These are phyloP conservation scores for Campaea margaritaria DNA, from an alignment of 2,888 invertebrate genomes.

Conservation along the genomic window DNA sequence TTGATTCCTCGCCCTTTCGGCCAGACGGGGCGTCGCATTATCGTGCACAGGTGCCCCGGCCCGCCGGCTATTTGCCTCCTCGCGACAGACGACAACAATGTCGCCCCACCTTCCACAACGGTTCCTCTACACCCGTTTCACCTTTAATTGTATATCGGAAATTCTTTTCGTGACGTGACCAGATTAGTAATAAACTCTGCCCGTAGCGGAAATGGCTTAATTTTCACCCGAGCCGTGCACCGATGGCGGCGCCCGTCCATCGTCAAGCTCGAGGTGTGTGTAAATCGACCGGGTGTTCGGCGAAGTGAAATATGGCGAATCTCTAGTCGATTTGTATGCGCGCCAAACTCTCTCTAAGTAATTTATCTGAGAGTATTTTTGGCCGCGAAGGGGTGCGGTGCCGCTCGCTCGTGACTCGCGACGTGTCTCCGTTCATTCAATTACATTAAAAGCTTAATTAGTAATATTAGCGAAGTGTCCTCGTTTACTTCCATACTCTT, in stretches of 20 bases:
- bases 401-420: slow-evolving; percentile 64
- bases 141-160: slow-evolving; percentile 79
- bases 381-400: slow-evolving; percentile 67
- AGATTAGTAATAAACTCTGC: slow-evolving; percentile 74
- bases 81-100: slow-evolving; percentile 71
- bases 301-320: slow-evolving; percentile 77
- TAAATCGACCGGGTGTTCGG: slow-evolving; percentile 72
- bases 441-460: slow-evolving; percentile 85
- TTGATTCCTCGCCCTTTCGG: slow-evolving; percentile 83
- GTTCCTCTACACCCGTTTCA: slow-evolving; percentile 69
- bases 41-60: slow-evolving; percentile 79
- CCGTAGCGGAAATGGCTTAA: slow-evolving; percentile 75
- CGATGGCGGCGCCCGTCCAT: slow-evolving; percentile 57
- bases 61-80: slow-evolving; percentile 74
- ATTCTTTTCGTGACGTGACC: slow-evolving; percentile 76
- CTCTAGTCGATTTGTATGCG: slow-evolving; percentile 78
- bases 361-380: slow-evolving; percentile 82
- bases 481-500: slow-evolving; percentile 76
- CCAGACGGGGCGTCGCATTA: slow-evolving; percentile 83
- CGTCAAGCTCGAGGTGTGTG: slow-evolving; percentile 65
- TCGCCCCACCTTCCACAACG: slow-evolving; percentile 67
- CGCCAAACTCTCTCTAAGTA: slow-evolving; percentile 73
- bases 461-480: slow-evolving; percentile 79
- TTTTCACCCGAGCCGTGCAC: slow-evolving; percentile 63
- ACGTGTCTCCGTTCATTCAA: slow-evolving; percentile 80